Conservation (phyloP, 35 echinoderm and acorn worm species). For the Amphiura filiformis region DNA sequence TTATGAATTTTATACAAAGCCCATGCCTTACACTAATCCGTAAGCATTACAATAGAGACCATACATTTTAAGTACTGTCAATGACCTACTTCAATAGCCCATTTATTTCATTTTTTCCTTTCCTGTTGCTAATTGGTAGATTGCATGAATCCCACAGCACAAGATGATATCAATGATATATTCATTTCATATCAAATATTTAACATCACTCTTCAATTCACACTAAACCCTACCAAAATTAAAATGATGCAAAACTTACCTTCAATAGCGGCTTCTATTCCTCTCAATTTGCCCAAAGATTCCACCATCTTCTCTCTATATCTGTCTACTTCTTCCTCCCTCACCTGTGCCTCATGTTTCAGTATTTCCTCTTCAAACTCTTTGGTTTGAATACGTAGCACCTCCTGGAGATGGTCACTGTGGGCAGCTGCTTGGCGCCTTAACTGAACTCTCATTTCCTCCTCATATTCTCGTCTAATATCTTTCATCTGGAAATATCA, state of each 20-base stretch:
- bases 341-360: conserved; percentile 39
- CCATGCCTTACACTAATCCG: no score
- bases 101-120: no score
- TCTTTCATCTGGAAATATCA: conserved; percentile 53
- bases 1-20: no score
- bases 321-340: conserved; percentile 62
- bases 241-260: conserved; percentile 72
- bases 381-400: conserved; percentile 68
- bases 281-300: conserved; percentile 81
- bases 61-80: no score
- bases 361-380: conserved; percentile 55
- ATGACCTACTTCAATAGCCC: no score
- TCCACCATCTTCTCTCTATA: conserved; percentile 70
- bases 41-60: no score
- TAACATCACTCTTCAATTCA: no score
- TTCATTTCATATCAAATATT: no score
- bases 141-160: no score
- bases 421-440: conserved; percentile 88
- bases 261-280: conserved; percentile 88
- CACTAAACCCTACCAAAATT: no score
- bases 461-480: conserved; percentile 47
- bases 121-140: no score
- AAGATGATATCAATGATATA: no score
- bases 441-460: conserved; percentile 78
- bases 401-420: conserved; percentile 90